Evolutionary conservation across 1,140 invertebrate species (phyloP).

Genomic region (Ladona fulva): DNA sequence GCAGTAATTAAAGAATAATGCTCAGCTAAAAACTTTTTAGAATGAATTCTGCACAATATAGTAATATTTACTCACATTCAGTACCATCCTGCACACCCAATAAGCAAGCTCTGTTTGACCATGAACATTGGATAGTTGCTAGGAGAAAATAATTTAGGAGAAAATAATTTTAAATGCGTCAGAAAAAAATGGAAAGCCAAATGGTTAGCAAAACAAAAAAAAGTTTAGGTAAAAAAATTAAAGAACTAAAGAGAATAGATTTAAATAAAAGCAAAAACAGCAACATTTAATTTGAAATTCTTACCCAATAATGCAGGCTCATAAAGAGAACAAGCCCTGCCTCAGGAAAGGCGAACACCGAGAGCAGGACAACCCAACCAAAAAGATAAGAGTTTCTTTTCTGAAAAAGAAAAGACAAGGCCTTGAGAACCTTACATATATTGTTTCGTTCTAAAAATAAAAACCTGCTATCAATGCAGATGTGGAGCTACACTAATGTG

Average conservation of each 20-base stretch:
- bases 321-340: slow-evolving; percentile 58
- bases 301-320: slow-evolving; percentile 59
- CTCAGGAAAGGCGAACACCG: slow-evolving; percentile 54
- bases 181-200: neutral
- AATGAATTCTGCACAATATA: too few species aligned
- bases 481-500: too few species aligned
- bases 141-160: slow-evolving; percentile 23
- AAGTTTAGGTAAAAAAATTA: neutral
- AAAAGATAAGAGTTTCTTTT: slow-evolving; percentile 49
- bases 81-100: slow-evolving; percentile 46
- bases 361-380: slow-evolving; percentile 53
- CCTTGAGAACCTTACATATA: too few species aligned
- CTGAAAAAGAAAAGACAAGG: slow-evolving; percentile 44
- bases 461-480: too few species aligned
- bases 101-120: slow-evolving; percentile 49
- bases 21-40: too few species aligned
- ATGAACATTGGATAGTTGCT: slow-evolving; percentile 49
- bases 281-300: slow-evolving; percentile 22
- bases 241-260: neutral
- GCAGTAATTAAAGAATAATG: too few species aligned
- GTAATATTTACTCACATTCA: slow-evolving; percentile 39
- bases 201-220: neutral
- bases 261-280: neutral
- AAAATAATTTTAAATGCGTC: neutral
- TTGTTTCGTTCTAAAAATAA: too few species aligned